Evolutionary conservation across 2,888 invertebrate genomes (phyloP), one percentile per base, ranked within the genome.

Genomic region (Eupithecia vulgata): DNA sequence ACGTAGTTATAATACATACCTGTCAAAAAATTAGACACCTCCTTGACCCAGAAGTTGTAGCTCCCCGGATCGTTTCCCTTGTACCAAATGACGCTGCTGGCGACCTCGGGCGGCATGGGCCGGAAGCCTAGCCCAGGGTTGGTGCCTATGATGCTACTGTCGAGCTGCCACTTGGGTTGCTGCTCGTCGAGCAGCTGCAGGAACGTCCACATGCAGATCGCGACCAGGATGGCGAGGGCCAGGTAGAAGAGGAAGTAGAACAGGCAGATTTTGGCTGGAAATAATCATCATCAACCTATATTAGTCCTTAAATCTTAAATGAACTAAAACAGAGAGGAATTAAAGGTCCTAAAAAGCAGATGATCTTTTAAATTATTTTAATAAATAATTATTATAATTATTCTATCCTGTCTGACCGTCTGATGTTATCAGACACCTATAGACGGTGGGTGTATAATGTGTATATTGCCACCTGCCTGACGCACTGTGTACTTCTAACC

Each of bases 101-200:
- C 98, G 62, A 98, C 97, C 72, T 95, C 95, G 62, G 97, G 96
- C 10, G 99, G 98, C 95, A 97, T 96, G 10, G 99, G 99, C 79
- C 99, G 95, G 93, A 99, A 99, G 77, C 99, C 99, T 72, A 99
- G 95, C 70, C 99, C 99, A 80, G 99, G 99, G 95, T 99, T 99
- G 81, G 97, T 97, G 84, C 99, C 99, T 84, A 99, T 99, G 82
- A 99, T 96, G 76, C 98, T 98, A 73, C 95, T 90, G 45, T 97
- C 96, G 76, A 98, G 95, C 87, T 97, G 97, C 98, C 98, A 99
- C 91, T 96, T 97, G 12, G 99, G 99, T 86, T 97, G 96, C 81
- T 97, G 95, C n/a, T 97, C 96, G 90, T 98, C 98, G 84, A 99
- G 91, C 0, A 98, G 98, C 90, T 97, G 97, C 81, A 97, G 97